These are phyloP conservation scores for Bothrops jararaca DNA, from an alignment of 2,113 vertebrate genomes.

Conservation along the genomic window DNA sequence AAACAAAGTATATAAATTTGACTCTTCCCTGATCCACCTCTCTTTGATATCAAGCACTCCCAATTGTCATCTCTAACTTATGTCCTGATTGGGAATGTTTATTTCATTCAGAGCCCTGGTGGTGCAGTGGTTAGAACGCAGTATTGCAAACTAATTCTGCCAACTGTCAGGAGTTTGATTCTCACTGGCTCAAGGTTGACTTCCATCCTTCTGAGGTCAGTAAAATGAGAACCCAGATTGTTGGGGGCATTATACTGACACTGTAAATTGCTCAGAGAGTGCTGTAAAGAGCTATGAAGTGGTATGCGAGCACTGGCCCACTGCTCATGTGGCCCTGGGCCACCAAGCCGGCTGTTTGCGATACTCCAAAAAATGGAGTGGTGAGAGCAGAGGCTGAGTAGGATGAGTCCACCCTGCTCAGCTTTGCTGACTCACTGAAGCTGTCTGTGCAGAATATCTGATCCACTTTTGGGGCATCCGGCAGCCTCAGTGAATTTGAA, in stretches of 20 bases:
- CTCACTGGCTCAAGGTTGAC: not conserved
- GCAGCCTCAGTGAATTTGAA: too few relatives aligned
- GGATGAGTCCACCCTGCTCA: too few relatives aligned
- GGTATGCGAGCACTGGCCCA: not conserved
- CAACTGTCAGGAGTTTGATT: not conserved
- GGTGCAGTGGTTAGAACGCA: not conserved
- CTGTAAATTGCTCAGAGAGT: not conserved
- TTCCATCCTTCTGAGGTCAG: not conserved
- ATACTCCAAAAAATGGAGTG: too few relatives aligned
- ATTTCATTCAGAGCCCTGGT: not conserved
- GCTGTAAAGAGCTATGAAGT: not conserved
- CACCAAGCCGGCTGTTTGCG: too few relatives aligned
- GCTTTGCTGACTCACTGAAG: too few relatives aligned
- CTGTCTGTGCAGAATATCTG: too few relatives aligned
- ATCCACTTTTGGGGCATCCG: rapidly evolving
- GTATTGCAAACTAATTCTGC: not conserved
- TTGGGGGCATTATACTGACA: not conserved
- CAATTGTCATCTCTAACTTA: not conserved
- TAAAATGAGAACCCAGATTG: not conserved
- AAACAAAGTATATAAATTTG: not conserved
- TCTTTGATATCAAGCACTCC: not conserved
- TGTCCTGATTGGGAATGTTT: not conserved
- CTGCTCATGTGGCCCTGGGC: too few relatives aligned
- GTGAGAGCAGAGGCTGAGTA: too few relatives aligned
- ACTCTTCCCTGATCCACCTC: not conserved